Conservation (phyloP, 2,113 vertebrate genomes). For the Hemicordylus capensis region DNA sequence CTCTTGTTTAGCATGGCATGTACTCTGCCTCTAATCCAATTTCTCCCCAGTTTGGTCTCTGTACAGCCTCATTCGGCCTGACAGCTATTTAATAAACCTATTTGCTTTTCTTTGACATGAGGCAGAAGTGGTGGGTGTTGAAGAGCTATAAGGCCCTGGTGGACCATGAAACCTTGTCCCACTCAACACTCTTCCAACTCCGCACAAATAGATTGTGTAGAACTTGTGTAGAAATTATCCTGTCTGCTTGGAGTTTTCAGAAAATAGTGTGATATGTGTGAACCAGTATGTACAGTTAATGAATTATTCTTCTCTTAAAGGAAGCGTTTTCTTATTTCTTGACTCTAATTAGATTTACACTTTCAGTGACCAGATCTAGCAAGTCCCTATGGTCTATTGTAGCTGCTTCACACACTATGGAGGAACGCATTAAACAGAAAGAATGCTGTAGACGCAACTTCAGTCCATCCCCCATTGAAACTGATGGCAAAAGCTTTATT, state of each 20-base stretch:
- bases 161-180: constrained; percentile 82
- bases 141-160: constrained; percentile 79
- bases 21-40: constrained; percentile 82
- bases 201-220: constrained; percentile 81
- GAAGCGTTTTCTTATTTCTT: constrained; percentile 59
- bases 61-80: constrained; percentile 78
- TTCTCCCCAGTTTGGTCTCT: constrained; percentile 76
- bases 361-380: not conserved
- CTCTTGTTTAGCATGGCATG: constrained; percentile 80
- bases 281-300: not conserved
- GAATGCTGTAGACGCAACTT: not conserved
- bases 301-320: constrained; percentile 12
- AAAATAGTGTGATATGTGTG: constrained; percentile 38
- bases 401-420: not conserved
- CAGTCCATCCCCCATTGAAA: not conserved
- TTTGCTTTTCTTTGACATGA: constrained; percentile 84
- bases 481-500: not conserved
- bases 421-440: not conserved
- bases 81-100: constrained; percentile 89
- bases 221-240: constrained; percentile 80
- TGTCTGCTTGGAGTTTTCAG: constrained; percentile 56
- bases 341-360: not conserved
- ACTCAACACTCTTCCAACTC: constrained; percentile 83
- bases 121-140: constrained; percentile 84
- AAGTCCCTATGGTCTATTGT: not conserved